Conservation (phyloP, 2,888 invertebrate species). For the Pollenia griseotomentosa region DNA sequence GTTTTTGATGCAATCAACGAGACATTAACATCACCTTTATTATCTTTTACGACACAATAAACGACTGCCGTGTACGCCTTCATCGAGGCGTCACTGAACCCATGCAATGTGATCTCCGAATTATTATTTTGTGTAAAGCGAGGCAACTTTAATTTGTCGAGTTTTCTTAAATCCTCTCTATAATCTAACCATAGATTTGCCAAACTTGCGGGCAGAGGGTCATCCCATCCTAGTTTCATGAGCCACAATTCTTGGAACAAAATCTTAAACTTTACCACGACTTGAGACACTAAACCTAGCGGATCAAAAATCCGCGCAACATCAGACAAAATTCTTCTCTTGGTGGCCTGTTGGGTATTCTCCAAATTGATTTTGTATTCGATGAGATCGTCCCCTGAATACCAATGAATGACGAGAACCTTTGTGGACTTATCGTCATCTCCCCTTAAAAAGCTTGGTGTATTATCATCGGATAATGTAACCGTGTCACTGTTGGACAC, state of each 20-base stretch:
- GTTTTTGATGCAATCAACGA: too few species aligned
- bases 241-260: constrained; percentile 70
- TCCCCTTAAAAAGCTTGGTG: not conserved
- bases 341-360: constrained; percentile 24
- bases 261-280: constrained; percentile 63
- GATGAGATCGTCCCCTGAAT: constrained; percentile 51
- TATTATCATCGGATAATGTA: not conserved
- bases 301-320: constrained; percentile 67
- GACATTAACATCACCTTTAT: too few species aligned
- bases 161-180: constrained; percentile 3
- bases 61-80: too few species aligned
- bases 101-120: constrained; percentile 26
- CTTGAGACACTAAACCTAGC: constrained; percentile 65
- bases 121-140: not conserved
- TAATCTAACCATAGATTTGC: constrained; percentile 8
- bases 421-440: not conserved
- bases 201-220: not conserved
- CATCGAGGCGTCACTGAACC: too few species aligned
- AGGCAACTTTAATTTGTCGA: not conserved
- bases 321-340: constrained; percentile 59
- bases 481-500: constrained; percentile 17
- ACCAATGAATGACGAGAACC: constrained; percentile 54
- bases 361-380: constrained; percentile 24
- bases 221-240: constrained; percentile 39
- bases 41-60: too few species aligned